These are phyloP conservation scores for Gnathonemus longibarbis DNA, from an alignment of 2,113 vertebrate species.

Conservation along the genomic window DNA sequence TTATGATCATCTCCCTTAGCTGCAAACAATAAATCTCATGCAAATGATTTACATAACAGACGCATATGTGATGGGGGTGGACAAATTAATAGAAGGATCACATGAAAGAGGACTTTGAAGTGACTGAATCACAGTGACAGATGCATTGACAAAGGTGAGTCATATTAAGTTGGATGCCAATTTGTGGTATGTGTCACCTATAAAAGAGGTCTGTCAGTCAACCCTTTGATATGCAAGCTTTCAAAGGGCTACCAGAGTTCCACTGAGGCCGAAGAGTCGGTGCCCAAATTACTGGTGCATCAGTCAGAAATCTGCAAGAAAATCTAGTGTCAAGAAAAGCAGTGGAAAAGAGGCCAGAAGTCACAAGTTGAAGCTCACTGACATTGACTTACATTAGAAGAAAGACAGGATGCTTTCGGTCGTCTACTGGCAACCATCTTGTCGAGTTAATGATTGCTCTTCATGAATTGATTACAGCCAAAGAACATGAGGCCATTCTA, in stretches of 20 bases:
- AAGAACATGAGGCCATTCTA: neutral
- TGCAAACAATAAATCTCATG: neutral
- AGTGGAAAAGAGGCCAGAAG: neutral
- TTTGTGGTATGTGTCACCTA: neutral
- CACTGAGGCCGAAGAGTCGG: neutral
- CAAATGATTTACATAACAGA: neutral
- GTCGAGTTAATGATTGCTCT: neutral
- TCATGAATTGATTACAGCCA: neutral
- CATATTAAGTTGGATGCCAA: neutral
- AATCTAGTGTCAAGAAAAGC: neutral
- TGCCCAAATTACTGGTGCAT: neutral
- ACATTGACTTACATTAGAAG: neutral
- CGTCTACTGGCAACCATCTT: neutral
- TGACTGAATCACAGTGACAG: neutral
- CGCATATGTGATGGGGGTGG: neutral
- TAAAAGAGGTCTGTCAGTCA: neutral
- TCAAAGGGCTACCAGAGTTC: neutral
- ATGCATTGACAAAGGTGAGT: neutral
- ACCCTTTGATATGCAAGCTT: neutral
- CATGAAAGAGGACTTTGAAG: neutral
- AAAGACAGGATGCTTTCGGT: neutral
- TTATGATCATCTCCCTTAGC: neutral
- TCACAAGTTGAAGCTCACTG: neutral
- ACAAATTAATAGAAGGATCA: neutral
- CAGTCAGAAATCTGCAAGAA: neutral